These are phyloP conservation scores for Heliconius congener DNA, from an alignment of 1,140 invertebrate genomes.

Conservation along the genomic window DNA sequence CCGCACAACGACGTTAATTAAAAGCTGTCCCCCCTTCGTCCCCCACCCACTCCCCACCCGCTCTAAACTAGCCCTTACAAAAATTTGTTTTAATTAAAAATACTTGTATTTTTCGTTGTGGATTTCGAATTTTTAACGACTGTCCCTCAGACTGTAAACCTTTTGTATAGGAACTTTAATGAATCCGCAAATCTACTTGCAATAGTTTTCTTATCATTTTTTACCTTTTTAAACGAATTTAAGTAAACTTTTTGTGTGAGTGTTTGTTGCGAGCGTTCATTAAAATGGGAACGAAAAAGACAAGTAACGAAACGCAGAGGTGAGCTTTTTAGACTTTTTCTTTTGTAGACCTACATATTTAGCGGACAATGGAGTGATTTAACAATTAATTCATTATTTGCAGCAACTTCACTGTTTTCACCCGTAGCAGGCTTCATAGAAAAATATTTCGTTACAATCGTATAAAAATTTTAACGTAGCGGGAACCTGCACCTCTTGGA, in stretches of 20 bases:
- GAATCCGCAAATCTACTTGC: conserved; percentile 25
- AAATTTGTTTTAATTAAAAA: conserved; percentile 35
- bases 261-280: conserved; percentile 19
- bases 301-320: not conserved
- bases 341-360: conserved; percentile 5
- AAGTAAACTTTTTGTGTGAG: conserved; percentile 15
- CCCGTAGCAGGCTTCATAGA: no score
- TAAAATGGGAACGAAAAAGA: conserved; percentile 20
- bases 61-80: conserved; percentile 33
- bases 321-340: not conserved
- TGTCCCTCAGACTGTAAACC: conserved; percentile 27
- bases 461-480: no score
- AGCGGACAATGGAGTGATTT: not conserved
- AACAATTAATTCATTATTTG: not conserved
- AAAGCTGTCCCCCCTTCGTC: conserved; percentile 11
- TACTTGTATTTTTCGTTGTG: conserved; percentile 34
- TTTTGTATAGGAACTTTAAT: conserved; percentile 32
- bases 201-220: conserved; percentile 31
- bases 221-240: conserved; percentile 25
- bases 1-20: conserved; percentile 29
- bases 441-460: no score
- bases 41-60: not conserved
- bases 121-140: conserved; percentile 33
- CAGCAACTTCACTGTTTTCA: not conserved
- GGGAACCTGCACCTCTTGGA: no score